Percentiles rank a stretch among this genome's conserved stretches.
phyloP scores from a whole-genome alignment of 1,140 invertebrate genomes.

The Leptinotarsa lineolata region DNA sequence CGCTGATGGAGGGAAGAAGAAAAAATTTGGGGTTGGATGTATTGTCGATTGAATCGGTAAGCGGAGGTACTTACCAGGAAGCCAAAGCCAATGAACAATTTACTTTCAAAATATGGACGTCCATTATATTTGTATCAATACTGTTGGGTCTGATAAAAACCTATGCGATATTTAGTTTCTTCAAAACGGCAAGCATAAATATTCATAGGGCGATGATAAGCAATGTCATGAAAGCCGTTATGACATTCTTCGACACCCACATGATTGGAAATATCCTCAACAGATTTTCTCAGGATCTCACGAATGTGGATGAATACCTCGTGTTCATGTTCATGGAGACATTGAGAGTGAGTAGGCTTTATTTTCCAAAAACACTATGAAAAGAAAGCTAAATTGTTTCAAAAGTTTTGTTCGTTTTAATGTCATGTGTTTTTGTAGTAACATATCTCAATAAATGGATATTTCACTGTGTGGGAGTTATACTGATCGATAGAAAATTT shows the following conservation, averaged over 20 bases:
- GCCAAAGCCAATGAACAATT: constrained; percentile 17
- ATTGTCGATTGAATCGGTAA: not conserved
- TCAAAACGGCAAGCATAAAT: constrained; percentile 66
- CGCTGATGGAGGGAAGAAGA: not conserved
- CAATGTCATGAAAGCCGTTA: constrained; percentile 64
- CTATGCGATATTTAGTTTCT: constrained; percentile 58
- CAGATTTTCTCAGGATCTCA: constrained; percentile 67
- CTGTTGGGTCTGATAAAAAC: constrained; percentile 43
- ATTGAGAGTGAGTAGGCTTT: constrained; percentile 3
- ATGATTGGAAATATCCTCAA: constrained; percentile 63
- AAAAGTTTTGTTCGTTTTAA: too few species aligned
- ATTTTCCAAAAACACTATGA: not conserved
- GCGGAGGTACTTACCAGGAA: not conserved
- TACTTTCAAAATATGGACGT: constrained; percentile 30
- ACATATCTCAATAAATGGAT: too few species aligned
- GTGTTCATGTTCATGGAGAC: constrained; percentile 50
- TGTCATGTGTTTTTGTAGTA: too few species aligned
- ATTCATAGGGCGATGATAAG: constrained; percentile 71
- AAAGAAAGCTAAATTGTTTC: not conserved
- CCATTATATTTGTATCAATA: constrained; percentile 22
- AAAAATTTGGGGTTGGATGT: not conserved
- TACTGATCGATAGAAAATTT: too few species aligned
- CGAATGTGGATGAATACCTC: constrained; percentile 68
- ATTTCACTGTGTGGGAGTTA: not conserved
- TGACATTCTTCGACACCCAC: constrained; percentile 69